Conservation (phyloP, 2,888 invertebrate species). For the Hipparchia semele region DNA sequence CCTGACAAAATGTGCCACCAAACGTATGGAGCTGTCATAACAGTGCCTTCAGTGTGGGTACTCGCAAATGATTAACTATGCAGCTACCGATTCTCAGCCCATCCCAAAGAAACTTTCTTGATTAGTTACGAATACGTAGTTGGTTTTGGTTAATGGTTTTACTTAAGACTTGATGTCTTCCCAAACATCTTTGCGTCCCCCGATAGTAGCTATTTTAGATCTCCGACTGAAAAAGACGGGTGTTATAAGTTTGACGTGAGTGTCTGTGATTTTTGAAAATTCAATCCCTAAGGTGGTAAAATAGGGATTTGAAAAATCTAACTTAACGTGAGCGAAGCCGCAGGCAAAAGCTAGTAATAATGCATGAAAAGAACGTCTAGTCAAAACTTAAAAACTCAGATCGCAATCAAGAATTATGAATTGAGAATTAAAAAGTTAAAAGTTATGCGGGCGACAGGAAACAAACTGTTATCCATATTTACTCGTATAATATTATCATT, state of each 20-base stretch:
- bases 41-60: conserved; percentile 63
- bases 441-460: conserved; percentile 38
- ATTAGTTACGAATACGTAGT: neutral
- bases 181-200: no score
- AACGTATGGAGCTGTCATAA: conserved; percentile 75
- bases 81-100: conserved; percentile 3
- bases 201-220: neutral
- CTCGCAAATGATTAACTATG: conserved; percentile 58
- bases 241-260: no score
- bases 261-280: no score
- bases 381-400: neutral
- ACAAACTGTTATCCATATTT: conserved; percentile 27
- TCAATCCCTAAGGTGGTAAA: no score
- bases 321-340: no score
- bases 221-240: neutral
- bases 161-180: neutral
- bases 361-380: neutral
- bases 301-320: no score
- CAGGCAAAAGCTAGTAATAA: no score
- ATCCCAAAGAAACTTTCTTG: neutral
- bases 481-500: neutral
- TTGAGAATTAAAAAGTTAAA: conserved; percentile 21
- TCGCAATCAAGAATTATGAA: conserved; percentile 9
- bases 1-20: conserved; percentile 74
- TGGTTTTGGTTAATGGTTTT: neutral